phyloP scores from a whole-genome alignment of 2,888 invertebrate genomes.

The Colletes collaris region DNA sequence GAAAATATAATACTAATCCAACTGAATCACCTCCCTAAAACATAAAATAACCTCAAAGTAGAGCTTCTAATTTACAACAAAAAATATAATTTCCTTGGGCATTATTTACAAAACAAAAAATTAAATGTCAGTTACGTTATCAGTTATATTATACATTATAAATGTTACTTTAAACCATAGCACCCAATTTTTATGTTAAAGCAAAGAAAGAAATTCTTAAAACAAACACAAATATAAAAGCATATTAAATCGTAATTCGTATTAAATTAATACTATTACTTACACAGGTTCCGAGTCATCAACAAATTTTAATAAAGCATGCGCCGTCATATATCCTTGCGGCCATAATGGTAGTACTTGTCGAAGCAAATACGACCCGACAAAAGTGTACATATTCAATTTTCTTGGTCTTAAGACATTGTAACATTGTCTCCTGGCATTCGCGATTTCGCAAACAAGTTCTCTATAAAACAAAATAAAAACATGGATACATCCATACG shows the following conservation, averaged over 20 bases:
- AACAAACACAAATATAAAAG: not conserved
- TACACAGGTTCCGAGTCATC: constrained; percentile 59
- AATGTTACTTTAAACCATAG: not conserved
- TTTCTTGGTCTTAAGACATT: constrained; percentile 83
- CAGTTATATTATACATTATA: not conserved
- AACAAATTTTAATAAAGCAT: constrained; percentile 81
- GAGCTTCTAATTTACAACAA: constrained; percentile 9
- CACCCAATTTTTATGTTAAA: not conserved
- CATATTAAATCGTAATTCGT: not conserved
- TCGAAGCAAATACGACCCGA: constrained; percentile 85
- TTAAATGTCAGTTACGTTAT: not conserved
- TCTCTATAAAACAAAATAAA: constrained; percentile 66
- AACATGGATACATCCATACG: not conserved
- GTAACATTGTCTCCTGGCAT: constrained; percentile 80
- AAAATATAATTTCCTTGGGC: not conserved
- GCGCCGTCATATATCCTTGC: constrained; percentile 87
- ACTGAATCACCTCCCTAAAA: constrained; percentile 74
- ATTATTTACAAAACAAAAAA: constrained; percentile 36
- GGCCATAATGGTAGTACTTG: constrained; percentile 88
- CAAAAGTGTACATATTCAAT: constrained; percentile 84
- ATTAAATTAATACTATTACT: constrained; percentile 35
- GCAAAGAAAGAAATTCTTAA: not conserved
- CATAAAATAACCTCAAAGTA: constrained; percentile 66
- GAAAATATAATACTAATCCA: constrained; percentile 67
- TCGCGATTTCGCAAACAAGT: constrained; percentile 76